phyloP scores from a whole-genome alignment of 2,888 invertebrate genomes.

The Pterobdella sp. region DNA sequence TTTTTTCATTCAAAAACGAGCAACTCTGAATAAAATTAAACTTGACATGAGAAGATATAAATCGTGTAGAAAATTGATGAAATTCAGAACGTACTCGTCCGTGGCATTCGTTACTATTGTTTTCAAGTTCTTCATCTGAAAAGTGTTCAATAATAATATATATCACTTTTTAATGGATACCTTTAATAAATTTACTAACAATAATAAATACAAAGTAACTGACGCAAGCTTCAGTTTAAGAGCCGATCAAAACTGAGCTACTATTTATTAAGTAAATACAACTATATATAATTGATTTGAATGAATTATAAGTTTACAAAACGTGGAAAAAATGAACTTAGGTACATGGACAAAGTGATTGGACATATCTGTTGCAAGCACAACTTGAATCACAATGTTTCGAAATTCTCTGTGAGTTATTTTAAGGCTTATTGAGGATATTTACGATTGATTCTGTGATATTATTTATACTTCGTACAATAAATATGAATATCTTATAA shows the following conservation, averaged over 20 bases:
- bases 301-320: neutral
- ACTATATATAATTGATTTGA: neutral
- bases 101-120: neutral
- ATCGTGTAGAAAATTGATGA: no score
- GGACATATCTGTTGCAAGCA: conserved; percentile 93
- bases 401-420: conserved; percentile 70
- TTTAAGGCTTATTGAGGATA: no score
- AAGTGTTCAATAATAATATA: neutral
- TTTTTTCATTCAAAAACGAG: no score
- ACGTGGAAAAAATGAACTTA: neutral
- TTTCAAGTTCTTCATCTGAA: neutral
- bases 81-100: neutral
- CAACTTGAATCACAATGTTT: conserved; percentile 87
- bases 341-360: conserved; percentile 82
- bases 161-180: neutral
- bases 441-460: no score
- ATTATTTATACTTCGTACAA: no score
- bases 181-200: neutral
- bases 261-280: neutral
- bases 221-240: no score
- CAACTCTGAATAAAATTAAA: no score
- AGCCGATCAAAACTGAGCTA: no score
- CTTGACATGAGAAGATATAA: no score
- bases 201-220: no score
- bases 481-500: no score